phyloP scores from a whole-genome alignment of 2,888 invertebrate genomes.

The Oasisia sp. region DNA sequence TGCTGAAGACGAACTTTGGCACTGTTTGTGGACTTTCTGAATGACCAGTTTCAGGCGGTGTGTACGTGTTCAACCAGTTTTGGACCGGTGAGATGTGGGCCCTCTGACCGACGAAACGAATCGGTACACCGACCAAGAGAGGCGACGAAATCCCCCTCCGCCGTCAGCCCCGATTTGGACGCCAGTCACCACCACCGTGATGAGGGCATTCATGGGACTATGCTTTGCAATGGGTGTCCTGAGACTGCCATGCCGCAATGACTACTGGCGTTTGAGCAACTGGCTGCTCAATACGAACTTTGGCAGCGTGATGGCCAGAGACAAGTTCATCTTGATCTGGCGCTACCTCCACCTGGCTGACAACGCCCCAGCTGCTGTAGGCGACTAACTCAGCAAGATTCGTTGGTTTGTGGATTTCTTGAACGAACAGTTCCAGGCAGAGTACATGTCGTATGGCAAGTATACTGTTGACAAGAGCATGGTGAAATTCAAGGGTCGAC shows the following conservation, averaged over 20 bases:
- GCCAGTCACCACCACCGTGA: too few species aligned
- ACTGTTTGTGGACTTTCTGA: constrained; percentile 11
- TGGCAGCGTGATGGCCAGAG: not conserved
- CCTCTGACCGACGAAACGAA: too few species aligned
- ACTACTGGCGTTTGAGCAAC: not conserved
- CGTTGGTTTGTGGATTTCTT: not conserved
- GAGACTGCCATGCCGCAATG: too few species aligned
- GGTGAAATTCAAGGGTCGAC: not conserved
- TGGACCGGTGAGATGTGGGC: too few species aligned
- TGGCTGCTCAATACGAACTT: not conserved
- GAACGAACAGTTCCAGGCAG: not conserved
- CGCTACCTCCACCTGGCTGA: not conserved
- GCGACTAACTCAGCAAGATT: not conserved
- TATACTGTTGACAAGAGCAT: not conserved
- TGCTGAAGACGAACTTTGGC: too few species aligned
- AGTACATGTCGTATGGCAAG: not conserved
- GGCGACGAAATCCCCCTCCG: too few species aligned
- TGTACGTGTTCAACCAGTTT: too few species aligned
- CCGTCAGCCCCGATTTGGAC: too few species aligned
- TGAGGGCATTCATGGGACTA: too few species aligned
- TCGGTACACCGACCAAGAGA: too few species aligned
- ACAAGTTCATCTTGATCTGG: not conserved
- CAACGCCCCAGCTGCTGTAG: not conserved
- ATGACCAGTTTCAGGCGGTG: not conserved
- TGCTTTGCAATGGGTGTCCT: too few species aligned